Evolutionary conservation across 2,797 vertebrate genomes (phyloP), one percentile per base, ranked within the genome.

Genomic region (Lithobates pipiens): DNA sequence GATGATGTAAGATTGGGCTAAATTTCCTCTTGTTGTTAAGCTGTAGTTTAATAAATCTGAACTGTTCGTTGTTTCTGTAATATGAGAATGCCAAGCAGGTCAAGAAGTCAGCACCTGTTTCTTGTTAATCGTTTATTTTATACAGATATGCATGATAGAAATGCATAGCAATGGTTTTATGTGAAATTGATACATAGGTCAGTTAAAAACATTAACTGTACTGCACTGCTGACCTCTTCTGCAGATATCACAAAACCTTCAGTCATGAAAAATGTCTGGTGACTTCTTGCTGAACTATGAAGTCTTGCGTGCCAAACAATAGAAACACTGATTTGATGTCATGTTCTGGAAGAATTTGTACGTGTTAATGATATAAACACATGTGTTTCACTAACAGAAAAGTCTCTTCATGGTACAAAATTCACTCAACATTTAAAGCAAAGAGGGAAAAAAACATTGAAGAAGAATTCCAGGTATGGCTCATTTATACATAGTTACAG

Each of bases 151-250:
- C 69, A 79, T 79, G 16, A 39, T 29, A 34, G 23, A 78, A 69
- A 65, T 78, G 36, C 84, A 13, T 67, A 68, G 46, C 34, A n/a
- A 16, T 87, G n/a, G 16, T 10, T 86, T 4, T 73, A 10, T 2
- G 63, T 39, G n/a, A 15, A 77, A 75, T 0, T 75, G 25, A 86
- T 65, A 63, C 3, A 88, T 25, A 0, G 1, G 80, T 80, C 29
- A 77, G 71, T 25, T 75, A 68, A 74, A 74, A 67, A 50, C 61
- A 86, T 86, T 83, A 86, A 67, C 75, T 68, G 46, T 69, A 42
- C 32, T 57, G 39, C 68, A 39, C 23, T 23, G 5, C 8, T 77
- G 79, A 82, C 79, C 74, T 72, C 50, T 65, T 67, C 16, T n/a
- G 23, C 15, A 10, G 34, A 2, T 63, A 61, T 74, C 9, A 67